A percentile compares a stretch with the other conserved stretches of the same genome.
These are phyloP conservation scores for Aix galericulata DNA, from an alignment of 2,113 vertebrate species.

Conservation along the genomic window DNA sequence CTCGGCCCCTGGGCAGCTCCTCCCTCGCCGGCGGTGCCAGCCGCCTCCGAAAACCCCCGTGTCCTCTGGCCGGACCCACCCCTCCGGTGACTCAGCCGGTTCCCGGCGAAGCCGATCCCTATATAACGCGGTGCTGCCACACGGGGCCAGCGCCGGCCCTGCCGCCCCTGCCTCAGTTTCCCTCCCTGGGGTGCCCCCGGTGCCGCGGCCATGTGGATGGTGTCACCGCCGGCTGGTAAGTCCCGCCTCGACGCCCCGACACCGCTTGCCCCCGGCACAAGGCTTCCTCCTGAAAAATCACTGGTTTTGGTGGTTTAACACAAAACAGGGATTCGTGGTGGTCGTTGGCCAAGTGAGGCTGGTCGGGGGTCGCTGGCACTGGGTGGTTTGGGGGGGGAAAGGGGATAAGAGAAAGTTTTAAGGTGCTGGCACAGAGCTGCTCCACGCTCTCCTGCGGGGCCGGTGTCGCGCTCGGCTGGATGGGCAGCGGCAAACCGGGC, in stretches of 20 bases:
- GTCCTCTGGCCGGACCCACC: slow-evolving; percentile 67
- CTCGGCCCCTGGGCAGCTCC: slow-evolving; percentile 21
- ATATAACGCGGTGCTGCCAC: slow-evolving; percentile 24
- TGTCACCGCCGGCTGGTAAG: slow-evolving; percentile 56
- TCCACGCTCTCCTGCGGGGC: background rate
- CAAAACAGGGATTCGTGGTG: background rate
- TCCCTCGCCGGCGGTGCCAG: slow-evolving; percentile 44
- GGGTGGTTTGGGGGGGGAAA: background rate
- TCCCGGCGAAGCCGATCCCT: slow-evolving; percentile 28
- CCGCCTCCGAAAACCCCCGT: slow-evolving; percentile 34
- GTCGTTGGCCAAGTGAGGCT: accelerated
- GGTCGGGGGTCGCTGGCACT: background rate
- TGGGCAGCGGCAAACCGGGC: no score
- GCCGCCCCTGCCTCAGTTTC: slow-evolving; percentile 43
- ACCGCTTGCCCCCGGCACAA: background rate
- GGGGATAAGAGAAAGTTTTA: no score
- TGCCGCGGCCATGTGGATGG: slow-evolving; percentile 47
- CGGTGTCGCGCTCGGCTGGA: no score
- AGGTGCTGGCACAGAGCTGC: background rate
- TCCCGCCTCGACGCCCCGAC: background rate
- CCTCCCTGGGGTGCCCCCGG: background rate
- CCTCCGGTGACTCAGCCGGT: slow-evolving; percentile 61
- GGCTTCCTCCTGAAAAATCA: background rate
- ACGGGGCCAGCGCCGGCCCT: background rate
- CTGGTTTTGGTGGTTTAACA: background rate